These are phyloP conservation scores for Sinopyrophorus schimmeli DNA, from an alignment of 2,888 invertebrate species.

Conservation along the genomic window DNA sequence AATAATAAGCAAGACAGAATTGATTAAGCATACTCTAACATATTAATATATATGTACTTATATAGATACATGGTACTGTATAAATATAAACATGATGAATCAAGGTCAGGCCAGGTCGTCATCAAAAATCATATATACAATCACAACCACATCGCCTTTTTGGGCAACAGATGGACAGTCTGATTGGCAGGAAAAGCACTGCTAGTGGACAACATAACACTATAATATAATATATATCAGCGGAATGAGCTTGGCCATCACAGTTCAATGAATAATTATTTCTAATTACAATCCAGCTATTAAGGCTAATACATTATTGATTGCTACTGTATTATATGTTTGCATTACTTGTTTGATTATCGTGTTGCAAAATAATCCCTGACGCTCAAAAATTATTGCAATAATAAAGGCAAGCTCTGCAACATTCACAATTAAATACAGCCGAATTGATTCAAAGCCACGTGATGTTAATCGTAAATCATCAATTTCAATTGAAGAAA, in stretches of 20 bases:
- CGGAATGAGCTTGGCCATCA: conserved; percentile 51
- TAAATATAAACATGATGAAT: conserved; percentile 52
- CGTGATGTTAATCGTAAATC: no score
- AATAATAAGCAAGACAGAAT: conserved; percentile 51
- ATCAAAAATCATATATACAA: conserved; percentile 54
- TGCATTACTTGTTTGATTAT: conserved; percentile 15
- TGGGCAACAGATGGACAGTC: conserved; percentile 46
- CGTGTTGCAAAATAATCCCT: conserved; percentile 12
- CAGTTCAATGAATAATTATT: conserved; percentile 39
- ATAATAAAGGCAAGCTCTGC: conserved; percentile 15
- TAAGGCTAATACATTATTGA: conserved; percentile 17
- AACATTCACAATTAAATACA: background rate
- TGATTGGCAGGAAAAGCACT: conserved; percentile 47
- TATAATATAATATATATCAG: conserved; percentile 40
- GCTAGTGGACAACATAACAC: conserved; percentile 44
- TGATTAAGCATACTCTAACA: conserved; percentile 50
- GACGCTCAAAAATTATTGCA: conserved; percentile 2
- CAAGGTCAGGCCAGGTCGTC: conserved; percentile 57
- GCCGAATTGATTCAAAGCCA: conserved; percentile 24
- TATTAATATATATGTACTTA: conserved; percentile 48
- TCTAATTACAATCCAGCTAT: conserved; percentile 18
- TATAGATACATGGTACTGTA: conserved; percentile 54
- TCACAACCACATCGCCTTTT: conserved; percentile 52
- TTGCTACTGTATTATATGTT: conserved; percentile 19
- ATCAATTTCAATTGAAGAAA: no score